Evolutionary conservation across 1,140 invertebrate species (phyloP), one percentile per base, ranked within the genome.

Genomic region (Caerostris darwini): DNA sequence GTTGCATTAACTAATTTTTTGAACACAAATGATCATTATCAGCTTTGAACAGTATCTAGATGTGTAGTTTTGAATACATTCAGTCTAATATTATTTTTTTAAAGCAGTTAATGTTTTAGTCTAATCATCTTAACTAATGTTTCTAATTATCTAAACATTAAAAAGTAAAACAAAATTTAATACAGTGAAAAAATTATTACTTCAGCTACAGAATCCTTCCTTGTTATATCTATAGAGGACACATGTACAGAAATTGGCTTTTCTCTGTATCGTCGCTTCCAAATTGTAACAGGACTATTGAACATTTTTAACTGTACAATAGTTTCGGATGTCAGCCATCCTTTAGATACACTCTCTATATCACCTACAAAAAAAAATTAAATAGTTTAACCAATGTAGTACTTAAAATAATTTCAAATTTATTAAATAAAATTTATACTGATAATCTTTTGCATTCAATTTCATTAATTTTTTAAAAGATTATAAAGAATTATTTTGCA

Each of bases 321-420:
- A 58, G 97, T 98, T 96, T 99, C 98, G 93, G 97, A 97, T 54
- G 97, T 98, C 1, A 99, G 96, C 98, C 98, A 99, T 0, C 98
- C 98, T 87, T 97, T 97, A 95, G 98, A 97, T 12, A 98, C 96
- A 95, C 97, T 97, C 57, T 96, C 96, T 67, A 96, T 96, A 34
- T 97, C 96, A 95, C 97, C 97, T 96, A 97, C 97, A 95, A 34
- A 34, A 2, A 34, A 34, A 34, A 34, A 2, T 34, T 34, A 34
- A 34, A 34, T 34, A 34, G 2, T 34, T 34, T 34, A 34, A 34
- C 34, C 34, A 34, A 34, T 34, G 34, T 34, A 34, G 34, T 2
- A 34, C 34, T 34, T 34, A 34, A 34, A 34, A 34, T 34, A 34
- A 34, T 34, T 34, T 34, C 34, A 34, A 34, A 34, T 34, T 34